These are phyloP conservation scores for Todus mexicanus DNA, from an alignment of 2,797 vertebrate species.

Conservation along the genomic window DNA sequence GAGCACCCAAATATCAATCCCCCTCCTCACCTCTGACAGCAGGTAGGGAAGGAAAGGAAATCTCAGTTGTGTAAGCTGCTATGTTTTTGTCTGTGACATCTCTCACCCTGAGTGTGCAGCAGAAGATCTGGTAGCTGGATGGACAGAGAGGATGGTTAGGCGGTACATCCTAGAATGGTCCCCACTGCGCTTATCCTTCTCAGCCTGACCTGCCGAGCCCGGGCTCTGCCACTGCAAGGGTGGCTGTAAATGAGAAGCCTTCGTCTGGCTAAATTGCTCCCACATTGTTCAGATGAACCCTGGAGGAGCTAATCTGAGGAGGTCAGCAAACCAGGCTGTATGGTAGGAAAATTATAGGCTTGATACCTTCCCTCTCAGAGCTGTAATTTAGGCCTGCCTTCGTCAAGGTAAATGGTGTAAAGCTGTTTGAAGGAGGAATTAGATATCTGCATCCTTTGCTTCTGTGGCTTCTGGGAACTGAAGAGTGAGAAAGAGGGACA, in stretches of 20 bases:
- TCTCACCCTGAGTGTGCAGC: neutral
- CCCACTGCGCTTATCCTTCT: neutral
- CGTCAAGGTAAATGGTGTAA: neutral
- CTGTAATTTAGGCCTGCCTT: neutral
- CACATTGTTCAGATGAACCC: accelerated
- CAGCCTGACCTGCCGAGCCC: neutral
- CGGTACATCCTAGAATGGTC: neutral
- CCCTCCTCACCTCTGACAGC: neutral
- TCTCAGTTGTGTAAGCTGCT: neutral
- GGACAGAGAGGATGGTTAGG: neutral
- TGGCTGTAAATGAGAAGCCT: neutral
- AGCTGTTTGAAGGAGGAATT: neutral
- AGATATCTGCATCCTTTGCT: neutral
- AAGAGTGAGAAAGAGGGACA: neutral
- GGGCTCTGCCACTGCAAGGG: neutral
- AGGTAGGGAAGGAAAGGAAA: neutral
- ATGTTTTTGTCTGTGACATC: neutral
- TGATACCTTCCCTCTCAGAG: neutral
- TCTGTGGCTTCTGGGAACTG: neutral
- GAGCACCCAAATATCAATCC: neutral
- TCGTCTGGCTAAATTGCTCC: neutral
- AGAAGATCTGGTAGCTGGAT: neutral
- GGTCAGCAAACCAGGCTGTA: neutral
- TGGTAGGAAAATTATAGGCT: neutral
- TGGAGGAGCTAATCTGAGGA: neutral